phyloP scores from a whole-genome alignment of 2,888 invertebrate genomes.

The Ectemnius continuus region DNA sequence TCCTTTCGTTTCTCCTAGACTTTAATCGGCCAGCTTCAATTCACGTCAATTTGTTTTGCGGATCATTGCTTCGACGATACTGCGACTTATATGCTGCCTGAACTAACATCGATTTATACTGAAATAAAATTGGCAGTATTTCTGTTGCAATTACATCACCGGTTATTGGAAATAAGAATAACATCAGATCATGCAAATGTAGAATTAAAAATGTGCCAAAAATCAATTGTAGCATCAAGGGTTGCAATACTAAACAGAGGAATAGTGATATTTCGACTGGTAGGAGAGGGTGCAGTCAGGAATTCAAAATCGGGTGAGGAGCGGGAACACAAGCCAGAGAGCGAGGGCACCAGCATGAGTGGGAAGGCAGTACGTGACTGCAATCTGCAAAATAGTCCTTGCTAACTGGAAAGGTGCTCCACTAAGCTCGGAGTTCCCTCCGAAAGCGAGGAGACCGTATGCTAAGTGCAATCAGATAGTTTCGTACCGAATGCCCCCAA shows the following conservation, averaged over 20 bases:
- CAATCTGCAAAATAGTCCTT: slow-evolving; percentile 65
- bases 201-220: slow-evolving; percentile 33
- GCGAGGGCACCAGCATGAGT: not conserved
- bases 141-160: too few species aligned
- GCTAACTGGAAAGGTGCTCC: slow-evolving; percentile 33
- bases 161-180: too few species aligned
- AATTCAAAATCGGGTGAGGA: slow-evolving; percentile 72
- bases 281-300: slow-evolving; percentile 56
- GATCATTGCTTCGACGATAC: slow-evolving; percentile 13
- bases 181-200: too few species aligned
- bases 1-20: slow-evolving; percentile 3
- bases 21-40: slow-evolving; percentile 28
- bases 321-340: slow-evolving; percentile 44
- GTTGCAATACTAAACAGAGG: slow-evolving; percentile 12
- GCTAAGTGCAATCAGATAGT: slow-evolving; percentile 25
- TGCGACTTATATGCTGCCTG: slow-evolving; percentile 18
- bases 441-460: slow-evolving; percentile 36
- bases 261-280: slow-evolving; percentile 57
- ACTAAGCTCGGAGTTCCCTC: slow-evolving; percentile 45
- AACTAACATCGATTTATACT: too few species aligned
- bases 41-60: slow-evolving; percentile 24
- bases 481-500: too few species aligned
- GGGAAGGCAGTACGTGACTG: slow-evolving; percentile 67
- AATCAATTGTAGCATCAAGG: slow-evolving; percentile 50
- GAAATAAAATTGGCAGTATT: too few species aligned